phyloP scores from a whole-genome alignment of 2,113 vertebrate species.

The Abramis brama region DNA sequence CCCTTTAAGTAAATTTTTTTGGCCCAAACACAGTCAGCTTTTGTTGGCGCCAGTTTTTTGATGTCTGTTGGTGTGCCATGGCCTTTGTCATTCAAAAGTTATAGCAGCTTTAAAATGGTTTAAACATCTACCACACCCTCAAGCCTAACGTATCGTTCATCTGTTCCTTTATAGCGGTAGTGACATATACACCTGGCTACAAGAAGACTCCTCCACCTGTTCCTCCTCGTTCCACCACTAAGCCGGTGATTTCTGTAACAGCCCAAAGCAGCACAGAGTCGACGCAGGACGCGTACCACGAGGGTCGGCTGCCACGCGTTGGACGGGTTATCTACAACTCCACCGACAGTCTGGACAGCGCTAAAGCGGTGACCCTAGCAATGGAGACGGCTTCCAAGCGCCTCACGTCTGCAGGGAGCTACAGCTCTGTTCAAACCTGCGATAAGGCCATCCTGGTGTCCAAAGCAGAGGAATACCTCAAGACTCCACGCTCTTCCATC shows the following conservation, averaged over 20 bases:
- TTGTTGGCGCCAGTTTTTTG: no score
- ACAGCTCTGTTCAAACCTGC: conserved; percentile 81
- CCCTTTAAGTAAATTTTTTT: no score
- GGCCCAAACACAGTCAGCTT: no score
- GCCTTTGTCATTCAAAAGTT: background rate
- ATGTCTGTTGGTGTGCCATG: no score
- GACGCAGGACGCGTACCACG: conserved; percentile 95
- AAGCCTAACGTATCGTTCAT: conserved; percentile 37
- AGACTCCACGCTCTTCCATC: conserved; percentile 90
- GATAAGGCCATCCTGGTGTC: conserved; percentile 90
- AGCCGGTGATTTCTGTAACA: conserved; percentile 97
- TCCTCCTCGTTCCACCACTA: conserved; percentile 92
- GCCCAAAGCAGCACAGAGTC: conserved; percentile 99
- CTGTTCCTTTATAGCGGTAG: conserved; percentile 63
- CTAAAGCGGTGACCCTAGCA: conserved; percentile 93
- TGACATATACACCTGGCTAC: conserved; percentile 88
- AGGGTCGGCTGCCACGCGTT: conserved; percentile 83
- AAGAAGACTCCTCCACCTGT: conserved; percentile 96
- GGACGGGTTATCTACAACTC: conserved; percentile 89
- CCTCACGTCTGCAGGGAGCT: conserved; percentile 80
- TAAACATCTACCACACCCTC: background rate
- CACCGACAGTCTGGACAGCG: conserved; percentile 94
- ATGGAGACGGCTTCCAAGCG: conserved; percentile 89
- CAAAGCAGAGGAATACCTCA: conserved; percentile 92
- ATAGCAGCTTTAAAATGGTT: background rate